Evolutionary conservation across 2,888 invertebrate genomes (phyloP).

Genomic region (Stenolophus ochropezus): DNA sequence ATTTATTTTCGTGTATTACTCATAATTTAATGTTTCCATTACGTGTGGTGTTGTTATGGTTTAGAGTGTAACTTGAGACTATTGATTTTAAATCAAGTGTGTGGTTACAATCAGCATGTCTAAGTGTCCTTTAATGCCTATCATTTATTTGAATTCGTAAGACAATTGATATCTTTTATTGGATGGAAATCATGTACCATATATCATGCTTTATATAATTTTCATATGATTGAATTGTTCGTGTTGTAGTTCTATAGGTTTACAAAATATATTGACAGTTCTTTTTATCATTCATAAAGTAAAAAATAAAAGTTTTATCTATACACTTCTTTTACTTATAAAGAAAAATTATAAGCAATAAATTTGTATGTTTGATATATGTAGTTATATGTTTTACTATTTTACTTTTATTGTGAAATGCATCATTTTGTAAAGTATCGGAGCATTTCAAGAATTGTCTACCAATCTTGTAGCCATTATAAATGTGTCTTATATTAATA

Average conservation of each 20-base stretch:
- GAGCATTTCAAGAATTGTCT: too few species aligned
- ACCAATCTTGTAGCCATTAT: too few species aligned
- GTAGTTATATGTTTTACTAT: too few species aligned
- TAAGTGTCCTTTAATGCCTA: conserved; percentile 17
- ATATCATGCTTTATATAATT: conserved; percentile 26
- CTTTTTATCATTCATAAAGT: neutral
- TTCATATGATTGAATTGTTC: conserved; percentile 23
- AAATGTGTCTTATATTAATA: too few species aligned
- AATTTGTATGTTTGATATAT: too few species aligned
- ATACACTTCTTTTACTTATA: neutral
- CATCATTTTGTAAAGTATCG: too few species aligned
- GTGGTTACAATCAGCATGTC: neutral
- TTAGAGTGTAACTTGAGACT: neutral
- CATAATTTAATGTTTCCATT: conserved; percentile 35
- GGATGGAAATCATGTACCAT: conserved; percentile 13
- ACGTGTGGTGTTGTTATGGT: neutral
- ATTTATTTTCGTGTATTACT: conserved; percentile 51
- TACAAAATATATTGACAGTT: neutral
- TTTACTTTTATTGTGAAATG: too few species aligned
- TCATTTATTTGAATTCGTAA: conserved; percentile 42
- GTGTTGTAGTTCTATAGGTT: neutral
- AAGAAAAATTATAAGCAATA: too few species aligned
- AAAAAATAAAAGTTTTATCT: neutral
- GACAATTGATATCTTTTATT: conserved; percentile 48
- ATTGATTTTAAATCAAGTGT: conserved; percentile 38